Evolutionary conservation across 2,888 invertebrate species (phyloP).

Genomic region (Aphidius colemani): DNA sequence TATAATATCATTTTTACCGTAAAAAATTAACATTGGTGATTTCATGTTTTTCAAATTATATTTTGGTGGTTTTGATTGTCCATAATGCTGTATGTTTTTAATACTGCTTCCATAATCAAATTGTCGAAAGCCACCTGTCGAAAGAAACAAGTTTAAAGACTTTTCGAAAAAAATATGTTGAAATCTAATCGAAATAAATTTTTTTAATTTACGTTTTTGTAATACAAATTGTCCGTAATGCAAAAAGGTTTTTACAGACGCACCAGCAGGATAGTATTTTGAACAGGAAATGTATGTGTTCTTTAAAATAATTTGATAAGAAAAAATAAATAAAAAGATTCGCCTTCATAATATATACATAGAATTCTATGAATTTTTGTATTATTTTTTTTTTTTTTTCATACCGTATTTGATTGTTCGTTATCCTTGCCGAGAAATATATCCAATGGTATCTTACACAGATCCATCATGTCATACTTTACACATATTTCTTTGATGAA

Average conservation of each 20-base stretch:
- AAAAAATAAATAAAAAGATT: not conserved
- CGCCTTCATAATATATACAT: too few relatives aligned
- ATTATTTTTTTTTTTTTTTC: not conserved
- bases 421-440: not conserved
- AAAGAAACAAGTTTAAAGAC: not conserved
- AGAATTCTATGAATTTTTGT: not conserved
- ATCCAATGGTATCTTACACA: not conserved
- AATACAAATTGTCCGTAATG: conserved; percentile 67
- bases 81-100: conserved; percentile 31
- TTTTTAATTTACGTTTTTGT: conserved; percentile 9
- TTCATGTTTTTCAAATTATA: conserved; percentile 33
- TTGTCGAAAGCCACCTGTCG: conserved; percentile 65
- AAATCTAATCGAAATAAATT: too few relatives aligned
- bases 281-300: not conserved
- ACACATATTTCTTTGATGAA: not conserved
- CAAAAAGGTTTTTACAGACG: conserved; percentile 70
- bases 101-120: conserved; percentile 66
- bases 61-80: conserved; percentile 28
- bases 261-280: conserved; percentile 72
- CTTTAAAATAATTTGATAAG: not conserved
- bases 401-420: conserved; percentile 2
- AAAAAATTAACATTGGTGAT: conserved; percentile 44
- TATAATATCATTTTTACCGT: conserved; percentile 30
- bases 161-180: too few relatives aligned
- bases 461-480: conserved; percentile 1